Conservation (phyloP, 2,888 invertebrate genomes). For the Sesia apiformis region DNA sequence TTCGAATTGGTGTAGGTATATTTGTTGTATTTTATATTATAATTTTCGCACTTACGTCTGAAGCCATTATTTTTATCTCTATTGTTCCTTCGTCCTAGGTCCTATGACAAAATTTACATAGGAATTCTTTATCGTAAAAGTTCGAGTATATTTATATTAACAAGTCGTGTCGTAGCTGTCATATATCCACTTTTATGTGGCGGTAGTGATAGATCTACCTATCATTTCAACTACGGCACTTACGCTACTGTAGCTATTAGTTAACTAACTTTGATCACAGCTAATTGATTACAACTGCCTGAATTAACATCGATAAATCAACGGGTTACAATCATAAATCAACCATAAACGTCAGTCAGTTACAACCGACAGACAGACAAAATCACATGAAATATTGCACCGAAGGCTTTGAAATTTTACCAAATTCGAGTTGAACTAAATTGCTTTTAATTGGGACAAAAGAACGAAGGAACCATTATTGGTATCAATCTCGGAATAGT, state of each 20-base stretch:
- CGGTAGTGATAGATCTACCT: too few relatives aligned
- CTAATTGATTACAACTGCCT: conserved; percentile 50
- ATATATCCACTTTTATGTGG: too few relatives aligned
- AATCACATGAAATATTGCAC: conserved; percentile 53
- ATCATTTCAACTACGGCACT: too few relatives aligned
- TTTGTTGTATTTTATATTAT: too few relatives aligned
- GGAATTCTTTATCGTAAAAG: too few relatives aligned
- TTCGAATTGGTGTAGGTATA: too few relatives aligned
- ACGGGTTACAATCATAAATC: conserved; percentile 39
- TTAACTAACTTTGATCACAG: conserved; percentile 14
- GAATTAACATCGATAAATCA: conserved; percentile 51
- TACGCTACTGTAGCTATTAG: conserved; percentile 17
- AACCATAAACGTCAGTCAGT: conserved; percentile 26
- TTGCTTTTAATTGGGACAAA: conserved; percentile 60
- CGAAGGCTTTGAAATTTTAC: conserved; percentile 6
- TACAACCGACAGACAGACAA: conserved; percentile 31
- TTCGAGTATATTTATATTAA: too few relatives aligned
- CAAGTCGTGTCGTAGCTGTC: too few relatives aligned
- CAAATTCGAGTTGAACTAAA: conserved; percentile 53
- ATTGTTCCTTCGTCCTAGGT: too few relatives aligned
- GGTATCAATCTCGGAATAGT: conserved; percentile 38
- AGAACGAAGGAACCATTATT: conserved; percentile 28
- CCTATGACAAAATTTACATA: too few relatives aligned
- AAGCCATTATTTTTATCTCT: too few relatives aligned
- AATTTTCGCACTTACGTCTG: too few relatives aligned